Evolutionary conservation across 2,797 vertebrate species (phyloP).

Genomic region (Squalus acanthias): DNA sequence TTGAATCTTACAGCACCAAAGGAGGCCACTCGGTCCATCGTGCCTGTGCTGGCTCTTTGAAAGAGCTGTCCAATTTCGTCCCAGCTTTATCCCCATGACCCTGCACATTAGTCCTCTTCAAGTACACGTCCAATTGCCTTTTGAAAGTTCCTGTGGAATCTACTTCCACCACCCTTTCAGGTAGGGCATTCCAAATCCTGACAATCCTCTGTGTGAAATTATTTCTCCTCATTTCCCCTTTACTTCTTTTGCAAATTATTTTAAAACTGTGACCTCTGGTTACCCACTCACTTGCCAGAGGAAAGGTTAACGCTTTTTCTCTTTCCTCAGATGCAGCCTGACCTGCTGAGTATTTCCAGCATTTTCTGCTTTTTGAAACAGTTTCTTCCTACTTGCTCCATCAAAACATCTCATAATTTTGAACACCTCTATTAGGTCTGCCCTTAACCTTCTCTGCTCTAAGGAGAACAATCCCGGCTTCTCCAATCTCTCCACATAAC

Average conservation of each 20-base stretch:
- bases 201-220: background rate
- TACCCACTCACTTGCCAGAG: background rate
- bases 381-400: background rate
- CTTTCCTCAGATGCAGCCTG: no score
- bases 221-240: background rate
- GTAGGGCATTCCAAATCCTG: background rate
- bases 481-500: background rate
- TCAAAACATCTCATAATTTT: background rate
- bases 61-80: background rate
- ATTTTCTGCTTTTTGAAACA: background rate
- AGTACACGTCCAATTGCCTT: background rate
- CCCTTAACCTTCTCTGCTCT: background rate
- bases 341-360: background rate
- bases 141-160: background rate
- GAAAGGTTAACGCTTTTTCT: background rate
- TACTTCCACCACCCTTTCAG: background rate
- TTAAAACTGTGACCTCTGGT: background rate
- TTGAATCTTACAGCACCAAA: background rate
- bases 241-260: background rate
- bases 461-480: background rate
- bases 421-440: background rate
- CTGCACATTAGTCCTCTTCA: background rate
- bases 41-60: background rate
- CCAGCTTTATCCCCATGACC: background rate
- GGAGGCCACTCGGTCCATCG: background rate